Evolutionary conservation across 2,113 vertebrate species (phyloP).

Genomic region (Lampris incognitus): DNA sequence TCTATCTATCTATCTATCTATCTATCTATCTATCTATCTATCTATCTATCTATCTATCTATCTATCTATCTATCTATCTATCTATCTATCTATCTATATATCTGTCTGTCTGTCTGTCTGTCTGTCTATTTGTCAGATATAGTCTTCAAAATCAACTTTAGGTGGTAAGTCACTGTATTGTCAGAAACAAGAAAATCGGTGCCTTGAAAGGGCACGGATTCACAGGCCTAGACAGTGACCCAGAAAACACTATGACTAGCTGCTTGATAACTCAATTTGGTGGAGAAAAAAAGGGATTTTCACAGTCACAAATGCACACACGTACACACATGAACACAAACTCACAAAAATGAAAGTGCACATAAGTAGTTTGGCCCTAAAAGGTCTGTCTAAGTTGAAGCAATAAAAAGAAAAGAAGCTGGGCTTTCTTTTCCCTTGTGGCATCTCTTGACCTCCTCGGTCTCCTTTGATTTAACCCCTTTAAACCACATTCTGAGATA

Average conservation of each 20-base stretch:
- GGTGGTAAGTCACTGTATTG: background rate
- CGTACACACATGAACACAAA: too few species aligned
- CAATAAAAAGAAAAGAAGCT: background rate
- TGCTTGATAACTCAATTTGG: constrained; percentile 18
- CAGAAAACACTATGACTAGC: constrained; percentile 14
- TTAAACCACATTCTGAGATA: background rate
- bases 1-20: background rate
- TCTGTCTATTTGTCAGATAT: constrained; percentile 8
- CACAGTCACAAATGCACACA: background rate
- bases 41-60: background rate
- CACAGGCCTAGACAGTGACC: constrained; percentile 11
- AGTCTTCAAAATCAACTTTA: constrained; percentile 42
- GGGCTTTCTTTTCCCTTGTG: background rate
- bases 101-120: background rate
- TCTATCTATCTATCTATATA: background rate
- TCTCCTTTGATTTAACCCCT: background rate
- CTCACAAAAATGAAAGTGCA: too few species aligned
- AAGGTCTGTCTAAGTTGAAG: constrained; percentile 2
- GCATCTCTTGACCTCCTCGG: background rate
- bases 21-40: background rate
- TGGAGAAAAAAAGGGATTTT: background rate
- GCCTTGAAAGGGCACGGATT: constrained; percentile 27
- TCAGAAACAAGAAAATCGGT: constrained; percentile 12
- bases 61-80: background rate
- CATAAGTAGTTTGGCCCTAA: too few species aligned